Conservation (phyloP, 2,888 invertebrate genomes). For the Chymomyza procnemis region DNA sequence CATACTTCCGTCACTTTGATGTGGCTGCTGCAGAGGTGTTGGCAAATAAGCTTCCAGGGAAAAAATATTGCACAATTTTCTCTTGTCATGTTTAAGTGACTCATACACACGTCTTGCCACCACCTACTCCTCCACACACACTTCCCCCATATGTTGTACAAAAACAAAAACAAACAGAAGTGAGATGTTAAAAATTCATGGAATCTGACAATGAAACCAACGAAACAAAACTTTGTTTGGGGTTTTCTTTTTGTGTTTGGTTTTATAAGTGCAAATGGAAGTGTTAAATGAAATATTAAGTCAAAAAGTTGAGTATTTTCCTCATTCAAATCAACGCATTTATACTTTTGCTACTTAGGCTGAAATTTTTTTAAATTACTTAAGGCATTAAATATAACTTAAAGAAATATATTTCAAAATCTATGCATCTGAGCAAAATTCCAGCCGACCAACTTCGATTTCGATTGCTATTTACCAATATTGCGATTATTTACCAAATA, state of each 20-base stretch:
- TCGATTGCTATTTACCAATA: no score
- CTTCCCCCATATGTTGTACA: not conserved
- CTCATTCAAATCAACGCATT: no score
- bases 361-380: no score
- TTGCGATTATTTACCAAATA: no score
- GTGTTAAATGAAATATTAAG: no score
- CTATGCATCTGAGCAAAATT: no score
- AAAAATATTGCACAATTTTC: not conserved
- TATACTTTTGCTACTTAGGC: no score
- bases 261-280: not conserved
- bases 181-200: not conserved
- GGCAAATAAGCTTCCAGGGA: not conserved
- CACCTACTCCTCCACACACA: no score
- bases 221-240: not conserved
- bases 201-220: constrained; percentile 12
- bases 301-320: no score
- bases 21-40: constrained; percentile 25
- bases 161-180: not conserved
- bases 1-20: constrained; percentile 46
- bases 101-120: not conserved
- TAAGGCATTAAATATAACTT: no score
- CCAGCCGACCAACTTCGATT: no score
- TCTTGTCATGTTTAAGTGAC: not conserved
- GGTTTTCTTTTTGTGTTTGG: not conserved
- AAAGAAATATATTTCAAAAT: no score